These are phyloP conservation scores for Thecocarcelia acutangulata DNA, from an alignment of 2,888 invertebrate genomes.

Conservation along the genomic window DNA sequence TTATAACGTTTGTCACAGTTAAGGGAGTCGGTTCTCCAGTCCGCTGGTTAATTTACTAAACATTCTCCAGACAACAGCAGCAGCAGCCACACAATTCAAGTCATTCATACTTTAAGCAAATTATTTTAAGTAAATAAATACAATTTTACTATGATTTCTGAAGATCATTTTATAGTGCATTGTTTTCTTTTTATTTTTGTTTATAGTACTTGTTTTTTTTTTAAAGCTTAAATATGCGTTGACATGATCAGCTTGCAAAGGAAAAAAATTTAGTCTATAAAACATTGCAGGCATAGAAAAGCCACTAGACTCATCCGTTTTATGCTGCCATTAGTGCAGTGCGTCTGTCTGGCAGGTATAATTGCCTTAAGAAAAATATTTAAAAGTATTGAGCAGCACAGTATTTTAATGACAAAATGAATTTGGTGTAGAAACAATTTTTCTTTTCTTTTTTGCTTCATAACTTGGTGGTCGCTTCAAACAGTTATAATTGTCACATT, in stretches of 20 bases:
- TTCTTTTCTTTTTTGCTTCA: too few species aligned
- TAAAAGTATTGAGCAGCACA: conserved; percentile 17
- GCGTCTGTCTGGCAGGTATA: conserved; percentile 47
- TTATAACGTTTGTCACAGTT: conserved; percentile 50
- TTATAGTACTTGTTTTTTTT: neutral
- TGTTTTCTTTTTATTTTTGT: conserved; percentile 19
- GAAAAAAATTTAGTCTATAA: conserved; percentile 13
- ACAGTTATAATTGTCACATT: neutral
- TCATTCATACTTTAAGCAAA: conserved; percentile 61
- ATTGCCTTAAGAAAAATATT: conserved; percentile 39
- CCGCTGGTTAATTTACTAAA: conserved; percentile 41
- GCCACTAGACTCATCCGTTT: conserved; percentile 55
- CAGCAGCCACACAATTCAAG: conserved; percentile 29
- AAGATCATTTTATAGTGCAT: conserved; percentile 46
- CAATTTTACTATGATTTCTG: conserved; percentile 60
- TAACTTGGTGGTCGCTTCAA: conserved; percentile 32
- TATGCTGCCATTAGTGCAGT: conserved; percentile 3
- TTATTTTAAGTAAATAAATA: conserved; percentile 58
- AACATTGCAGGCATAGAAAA: conserved; percentile 4
- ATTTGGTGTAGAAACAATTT: conserved; percentile 5
- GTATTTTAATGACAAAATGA: conserved; percentile 27
- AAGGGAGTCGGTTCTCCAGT: conserved; percentile 37
- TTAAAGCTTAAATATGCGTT: conserved; percentile 63
- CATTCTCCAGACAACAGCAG: conserved; percentile 23
- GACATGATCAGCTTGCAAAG: conserved; percentile 62